Evolutionary conservation across 2,113 vertebrate species (phyloP).

Genomic region (Crotalus viridis): DNA sequence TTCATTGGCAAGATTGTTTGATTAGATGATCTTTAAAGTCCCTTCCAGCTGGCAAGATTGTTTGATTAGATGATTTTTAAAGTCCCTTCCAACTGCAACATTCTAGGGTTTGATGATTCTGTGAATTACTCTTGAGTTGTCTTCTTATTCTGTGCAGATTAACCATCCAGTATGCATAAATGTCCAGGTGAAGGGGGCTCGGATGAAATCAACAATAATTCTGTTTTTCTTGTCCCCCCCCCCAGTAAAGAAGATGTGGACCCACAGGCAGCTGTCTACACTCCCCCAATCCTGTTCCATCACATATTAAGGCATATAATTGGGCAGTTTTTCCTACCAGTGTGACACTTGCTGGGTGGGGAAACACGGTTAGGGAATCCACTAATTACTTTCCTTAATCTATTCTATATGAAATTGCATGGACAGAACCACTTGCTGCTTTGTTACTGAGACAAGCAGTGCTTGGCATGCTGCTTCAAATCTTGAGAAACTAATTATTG

Average conservation of each 20-base stretch:
- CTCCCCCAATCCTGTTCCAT: not conserved
- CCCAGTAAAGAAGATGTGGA: not conserved
- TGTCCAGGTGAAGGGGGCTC: not conserved
- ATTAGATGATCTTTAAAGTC: not conserved
- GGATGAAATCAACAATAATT: not conserved
- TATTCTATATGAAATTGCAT: not conserved
- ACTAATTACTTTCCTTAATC: not conserved
- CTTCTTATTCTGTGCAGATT: not conserved
- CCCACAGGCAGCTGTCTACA: not conserved
- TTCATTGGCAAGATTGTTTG: not conserved
- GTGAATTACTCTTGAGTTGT: not conserved
- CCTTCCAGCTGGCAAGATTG: not conserved
- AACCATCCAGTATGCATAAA: not conserved
- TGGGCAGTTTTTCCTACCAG: not conserved
- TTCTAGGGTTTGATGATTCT: not conserved
- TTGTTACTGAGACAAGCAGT: not conserved
- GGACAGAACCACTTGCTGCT: not conserved
- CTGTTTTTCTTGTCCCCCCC: not conserved
- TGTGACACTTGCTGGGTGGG: not conserved
- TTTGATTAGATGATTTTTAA: not conserved
- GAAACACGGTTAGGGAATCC: not conserved
- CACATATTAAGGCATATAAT: not conserved
- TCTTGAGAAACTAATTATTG: not conserved
- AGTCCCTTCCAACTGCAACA: not conserved
- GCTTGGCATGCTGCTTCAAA: not conserved